A percentile compares a stretch with the other conserved stretches of the same genome.
Evolutionary conservation across 2,113 vertebrate species (phyloP).

Genomic region (human (Homo sapiens)): DNA sequence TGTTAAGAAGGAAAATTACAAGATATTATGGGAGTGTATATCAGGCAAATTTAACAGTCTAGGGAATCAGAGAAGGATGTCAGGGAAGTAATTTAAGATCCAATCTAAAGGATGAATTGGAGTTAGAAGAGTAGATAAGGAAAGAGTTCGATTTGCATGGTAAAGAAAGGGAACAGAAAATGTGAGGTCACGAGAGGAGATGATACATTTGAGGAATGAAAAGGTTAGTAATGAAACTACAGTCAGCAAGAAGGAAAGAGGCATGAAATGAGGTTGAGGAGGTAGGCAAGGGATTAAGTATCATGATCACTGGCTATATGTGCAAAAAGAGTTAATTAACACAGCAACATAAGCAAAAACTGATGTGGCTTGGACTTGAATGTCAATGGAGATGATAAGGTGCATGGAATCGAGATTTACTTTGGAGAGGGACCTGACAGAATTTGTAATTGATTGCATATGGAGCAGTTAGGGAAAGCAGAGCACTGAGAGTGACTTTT

Average conservation of each 20-base stretch:
- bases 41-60: constrained; percentile 29
- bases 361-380: neutral
- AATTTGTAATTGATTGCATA: neutral
- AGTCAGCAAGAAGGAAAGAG: neutral
- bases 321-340: constrained; percentile 9
- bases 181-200: constrained; percentile 3
- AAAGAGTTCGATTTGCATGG: neutral
- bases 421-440: neutral
- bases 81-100: neutral
- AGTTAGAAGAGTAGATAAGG: neutral
- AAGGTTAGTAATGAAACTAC: constrained; percentile 16
- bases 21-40: neutral
- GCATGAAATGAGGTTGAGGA: neutral
- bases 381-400: neutral
- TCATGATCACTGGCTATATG: neutral
- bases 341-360: neutral
- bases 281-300: neutral
- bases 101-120: neutral
- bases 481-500: neutral
- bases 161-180: constrained; percentile 17
- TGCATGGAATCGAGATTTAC: neutral
- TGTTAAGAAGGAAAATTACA: constrained; percentile 24
- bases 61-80: constrained; percentile 5
- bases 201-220: neutral
- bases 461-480: neutral